Evolutionary conservation across 1,140 invertebrate species (phyloP), one percentile per base, ranked within the genome.

Genomic region (Stenopsyche tienmushanensis): DNA sequence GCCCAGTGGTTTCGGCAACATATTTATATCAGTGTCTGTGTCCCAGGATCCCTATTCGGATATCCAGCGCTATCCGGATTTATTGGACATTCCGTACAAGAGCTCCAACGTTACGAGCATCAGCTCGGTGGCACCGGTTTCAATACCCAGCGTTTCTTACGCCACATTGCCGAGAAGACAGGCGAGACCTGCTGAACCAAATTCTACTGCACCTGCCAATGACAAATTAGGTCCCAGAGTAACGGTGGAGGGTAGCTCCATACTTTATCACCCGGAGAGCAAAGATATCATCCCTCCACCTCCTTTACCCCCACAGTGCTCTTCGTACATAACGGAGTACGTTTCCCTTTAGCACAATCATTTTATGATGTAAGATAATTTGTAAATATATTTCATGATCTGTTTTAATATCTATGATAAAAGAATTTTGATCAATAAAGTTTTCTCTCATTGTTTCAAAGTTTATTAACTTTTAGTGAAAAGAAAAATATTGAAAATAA

Each of bases 211-310:
- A 60, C 84, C 87, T 15, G 85, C 87, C 20, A 94, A 94, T 75
- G 93, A 95, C 76, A 93, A 93, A 73, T 91, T 95, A 86, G 92
- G 92, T 1, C 90, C 91, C 24, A 82, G 92, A 71, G 90, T 93
- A 10, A 94, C 92, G 2, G 92, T 91, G 0, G 90, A 89, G 68
- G 92, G 92, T 24, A 86, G 85, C 71, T 94, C 91, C 3, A 91
- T 87, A 1, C 85, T 92, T 65, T 92, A 90, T 20, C 77, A 93
- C 64, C 88, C 88, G 29, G 89, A 90, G 71, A 83, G 80, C 0
- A 69, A 69, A 58, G 67, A 69, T 18, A 39, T 41, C 7, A 65
- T 62, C 18, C 44, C 57, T 3, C 64, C 63, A n/a, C 39, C 66
- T 25, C 57, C 57, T 13, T 47, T 64, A n/a, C 66, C 60, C 2